These are phyloP conservation scores for Heteromurus nitidus DNA, from an alignment of 2,888 invertebrate genomes.

Conservation along the genomic window DNA sequence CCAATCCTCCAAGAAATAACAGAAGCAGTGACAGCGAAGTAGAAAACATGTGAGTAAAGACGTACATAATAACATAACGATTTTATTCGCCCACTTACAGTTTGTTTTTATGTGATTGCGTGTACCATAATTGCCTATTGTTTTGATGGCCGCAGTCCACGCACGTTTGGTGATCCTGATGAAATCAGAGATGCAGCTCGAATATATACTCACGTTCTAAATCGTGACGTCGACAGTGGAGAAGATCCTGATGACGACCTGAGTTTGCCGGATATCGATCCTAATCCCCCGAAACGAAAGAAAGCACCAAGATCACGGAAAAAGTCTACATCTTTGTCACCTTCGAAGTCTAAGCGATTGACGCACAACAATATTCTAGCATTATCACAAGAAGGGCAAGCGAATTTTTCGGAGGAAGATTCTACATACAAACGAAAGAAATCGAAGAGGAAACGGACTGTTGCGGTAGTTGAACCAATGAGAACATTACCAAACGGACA, in stretches of 20 bases:
- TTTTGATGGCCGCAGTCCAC: conserved; percentile 26
- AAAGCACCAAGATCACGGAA: conserved; percentile 37
- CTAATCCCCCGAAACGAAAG: conserved; percentile 49
- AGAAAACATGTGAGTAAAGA: conserved; percentile 44
- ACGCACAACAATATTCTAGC: conserved; percentile 43
- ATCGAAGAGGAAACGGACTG: conserved; percentile 48
- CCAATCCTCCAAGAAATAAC: neutral
- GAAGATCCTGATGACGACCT: conserved; percentile 63
- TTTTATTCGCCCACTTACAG: too few relatives aligned
- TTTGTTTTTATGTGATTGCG: conserved; percentile 4
- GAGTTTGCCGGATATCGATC: conserved; percentile 67
- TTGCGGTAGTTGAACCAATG: conserved; percentile 63
- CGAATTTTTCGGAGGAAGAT: conserved; percentile 53
- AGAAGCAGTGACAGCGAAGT: conserved; percentile 40
- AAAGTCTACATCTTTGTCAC: conserved; percentile 44
- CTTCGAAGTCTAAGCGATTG: conserved; percentile 54
- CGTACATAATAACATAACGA: neutral
- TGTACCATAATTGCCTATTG: neutral
- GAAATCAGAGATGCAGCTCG: conserved; percentile 48
- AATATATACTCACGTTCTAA: conserved; percentile 30
- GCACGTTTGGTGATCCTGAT: conserved; percentile 54
- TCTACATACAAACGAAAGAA: conserved; percentile 18
- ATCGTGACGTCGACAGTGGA: conserved; percentile 45
- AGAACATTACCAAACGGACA: conserved; percentile 51
- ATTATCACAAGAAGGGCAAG: conserved; percentile 48